Conservation (phyloP, 2,113 vertebrate species). For the Atlantisia rogersi region DNA sequence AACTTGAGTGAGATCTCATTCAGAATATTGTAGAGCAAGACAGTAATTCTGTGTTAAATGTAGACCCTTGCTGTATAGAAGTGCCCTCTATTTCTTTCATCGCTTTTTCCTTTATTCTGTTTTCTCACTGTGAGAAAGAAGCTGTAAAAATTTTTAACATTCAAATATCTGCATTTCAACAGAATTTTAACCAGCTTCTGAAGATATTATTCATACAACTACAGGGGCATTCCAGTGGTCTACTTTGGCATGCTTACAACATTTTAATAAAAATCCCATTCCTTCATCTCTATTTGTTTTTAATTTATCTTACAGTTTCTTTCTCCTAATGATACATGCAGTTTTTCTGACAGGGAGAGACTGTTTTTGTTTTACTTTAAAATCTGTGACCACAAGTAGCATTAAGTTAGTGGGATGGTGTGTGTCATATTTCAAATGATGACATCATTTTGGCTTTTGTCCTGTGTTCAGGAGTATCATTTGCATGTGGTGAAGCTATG, state of each 20-base stretch:
- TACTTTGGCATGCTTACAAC: neutral
- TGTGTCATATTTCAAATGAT: neutral
- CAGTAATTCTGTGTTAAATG: neutral
- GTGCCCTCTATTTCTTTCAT: neutral
- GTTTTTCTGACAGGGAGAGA: neutral
- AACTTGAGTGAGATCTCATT: neutral
- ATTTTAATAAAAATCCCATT: neutral
- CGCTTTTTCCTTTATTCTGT: neutral
- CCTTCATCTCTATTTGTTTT: neutral
- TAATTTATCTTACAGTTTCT: neutral
- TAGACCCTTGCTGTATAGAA: neutral
- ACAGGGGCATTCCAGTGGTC: neutral
- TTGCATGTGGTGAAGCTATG: neutral
- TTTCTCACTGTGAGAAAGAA: neutral
- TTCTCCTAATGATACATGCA: neutral
- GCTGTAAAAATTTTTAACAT: neutral
- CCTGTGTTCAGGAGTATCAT: neutral
- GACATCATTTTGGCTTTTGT: neutral
- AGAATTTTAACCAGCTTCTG: neutral
- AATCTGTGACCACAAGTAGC: neutral
- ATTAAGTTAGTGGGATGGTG: neutral
- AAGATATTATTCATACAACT: neutral
- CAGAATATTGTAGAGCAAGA: neutral
- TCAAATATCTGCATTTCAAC: neutral
- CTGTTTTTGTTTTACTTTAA: neutral